Evolutionary conservation across 2,113 vertebrate genomes (phyloP).

Genomic region (Lipophrys pholis): DNA sequence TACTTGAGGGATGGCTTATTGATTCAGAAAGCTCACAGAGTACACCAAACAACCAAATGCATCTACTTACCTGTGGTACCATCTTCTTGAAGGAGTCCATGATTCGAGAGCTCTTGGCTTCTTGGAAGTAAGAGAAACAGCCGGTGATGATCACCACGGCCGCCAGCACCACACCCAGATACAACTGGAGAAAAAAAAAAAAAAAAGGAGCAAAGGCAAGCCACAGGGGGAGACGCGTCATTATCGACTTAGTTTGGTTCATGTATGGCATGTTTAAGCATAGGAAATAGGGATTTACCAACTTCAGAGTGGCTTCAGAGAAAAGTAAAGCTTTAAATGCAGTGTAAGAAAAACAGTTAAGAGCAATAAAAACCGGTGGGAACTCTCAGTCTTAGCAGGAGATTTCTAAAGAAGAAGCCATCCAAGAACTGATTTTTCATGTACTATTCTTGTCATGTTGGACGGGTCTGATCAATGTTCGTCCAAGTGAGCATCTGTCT

Average conservation of each 20-base stretch:
- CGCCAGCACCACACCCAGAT: constrained; percentile 89
- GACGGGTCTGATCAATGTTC: constrained; percentile 19
- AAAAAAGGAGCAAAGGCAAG: not conserved
- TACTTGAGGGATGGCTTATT: constrained; percentile 66
- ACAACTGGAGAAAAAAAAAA: constrained; percentile 77
- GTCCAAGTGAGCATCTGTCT: constrained; percentile 61
- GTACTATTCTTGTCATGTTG: constrained; percentile 50
- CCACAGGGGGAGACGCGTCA: not conserved
- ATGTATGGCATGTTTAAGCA: not conserved
- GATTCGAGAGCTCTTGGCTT: constrained; percentile 93
- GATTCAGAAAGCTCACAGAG: constrained; percentile 53
- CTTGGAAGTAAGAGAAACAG: constrained; percentile 94
- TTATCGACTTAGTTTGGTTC: constrained; percentile 23
- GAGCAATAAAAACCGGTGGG: not conserved
- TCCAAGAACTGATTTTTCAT: constrained; percentile 12
- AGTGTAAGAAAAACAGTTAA: constrained; percentile 1
- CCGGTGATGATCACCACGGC: constrained; percentile 91
- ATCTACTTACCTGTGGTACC: constrained; percentile 89
- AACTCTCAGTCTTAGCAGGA: constrained; percentile 15
- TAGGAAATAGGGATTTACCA: constrained; percentile 29
- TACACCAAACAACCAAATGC: constrained; percentile 31
- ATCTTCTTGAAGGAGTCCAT: constrained; percentile 97
- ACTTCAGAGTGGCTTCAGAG: constrained; percentile 18
- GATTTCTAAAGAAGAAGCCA: constrained; percentile 12
- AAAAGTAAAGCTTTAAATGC: no score